Evolutionary conservation across 2,113 vertebrate genomes (phyloP).

Genomic region (Campylomormyrus tamandua): DNA sequence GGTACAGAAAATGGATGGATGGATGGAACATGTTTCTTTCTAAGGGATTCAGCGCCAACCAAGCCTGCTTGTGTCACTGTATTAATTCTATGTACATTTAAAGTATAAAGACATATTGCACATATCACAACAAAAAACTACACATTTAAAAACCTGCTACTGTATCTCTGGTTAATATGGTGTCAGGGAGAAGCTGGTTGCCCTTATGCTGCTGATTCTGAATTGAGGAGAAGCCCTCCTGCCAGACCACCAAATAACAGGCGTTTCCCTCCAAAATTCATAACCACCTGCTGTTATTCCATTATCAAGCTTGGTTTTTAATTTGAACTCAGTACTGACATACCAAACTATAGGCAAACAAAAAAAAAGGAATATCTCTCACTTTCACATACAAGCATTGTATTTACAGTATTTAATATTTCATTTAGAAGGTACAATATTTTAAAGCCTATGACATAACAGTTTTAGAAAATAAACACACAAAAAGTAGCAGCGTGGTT

Average conservation of each 20-base stretch:
- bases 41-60: neutral
- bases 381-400: neutral
- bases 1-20: neutral
- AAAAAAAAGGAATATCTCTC: neutral
- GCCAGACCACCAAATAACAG: neutral
- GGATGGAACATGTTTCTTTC: neutral
- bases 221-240: neutral
- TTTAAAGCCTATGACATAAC: neutral
- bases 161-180: neutral
- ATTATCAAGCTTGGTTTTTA: neutral
- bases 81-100: neutral
- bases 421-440: neutral
- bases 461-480: neutral
- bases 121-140: neutral
- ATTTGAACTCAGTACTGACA: neutral
- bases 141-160: neutral
- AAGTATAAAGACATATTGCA: neutral
- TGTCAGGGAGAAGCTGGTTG: neutral
- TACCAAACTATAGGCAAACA: neutral
- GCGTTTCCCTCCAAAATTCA: neutral
- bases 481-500: neutral
- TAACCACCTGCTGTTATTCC: neutral
- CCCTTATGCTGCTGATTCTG: neutral
- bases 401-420: neutral
- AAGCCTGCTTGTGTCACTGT: neutral